These are phyloP conservation scores for Drosophila nigrodunni DNA, from an alignment of 1,140 invertebrate genomes.

Conservation along the genomic window DNA sequence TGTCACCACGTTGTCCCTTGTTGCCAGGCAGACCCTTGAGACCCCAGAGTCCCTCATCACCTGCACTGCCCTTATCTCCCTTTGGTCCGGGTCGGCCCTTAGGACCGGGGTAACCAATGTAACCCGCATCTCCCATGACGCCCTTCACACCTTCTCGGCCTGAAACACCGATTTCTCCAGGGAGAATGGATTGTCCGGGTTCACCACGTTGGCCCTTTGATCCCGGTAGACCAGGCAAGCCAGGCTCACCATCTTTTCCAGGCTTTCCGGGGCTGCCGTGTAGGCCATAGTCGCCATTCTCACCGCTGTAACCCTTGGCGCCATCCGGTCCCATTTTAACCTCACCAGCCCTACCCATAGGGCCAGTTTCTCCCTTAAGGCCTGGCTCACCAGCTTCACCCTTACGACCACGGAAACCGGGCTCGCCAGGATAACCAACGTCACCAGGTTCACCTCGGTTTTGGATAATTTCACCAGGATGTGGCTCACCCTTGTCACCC, in stretches of 20 bases:
- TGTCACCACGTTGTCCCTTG: constrained; percentile 86
- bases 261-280: constrained; percentile 84
- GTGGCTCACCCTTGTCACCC: constrained; percentile 86
- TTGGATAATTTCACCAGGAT: constrained; percentile 77
- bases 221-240: constrained; percentile 84
- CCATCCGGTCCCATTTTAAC: constrained; percentile 84
- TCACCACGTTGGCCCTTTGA: constrained; percentile 86
- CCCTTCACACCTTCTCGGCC: constrained; percentile 85
- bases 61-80: constrained; percentile 72
- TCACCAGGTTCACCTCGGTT: constrained; percentile 72
- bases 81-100: constrained; percentile 60
- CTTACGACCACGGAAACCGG: constrained; percentile 73
- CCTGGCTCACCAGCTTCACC: constrained; percentile 70
- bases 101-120: constrained; percentile 52
- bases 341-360: constrained; percentile 62
- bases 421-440: constrained; percentile 51
- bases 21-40: constrained; percentile 74
- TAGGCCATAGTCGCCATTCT: constrained; percentile 68
- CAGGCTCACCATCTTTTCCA: constrained; percentile 84
- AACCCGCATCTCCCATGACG: constrained; percentile 84
- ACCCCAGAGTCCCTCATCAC: constrained; percentile 84
- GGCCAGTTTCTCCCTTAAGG: constrained; percentile 46
- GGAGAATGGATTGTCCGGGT: constrained; percentile 83
- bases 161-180: constrained; percentile 81
- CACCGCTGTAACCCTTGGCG: constrained; percentile 86